Evolutionary conservation across 1,140 invertebrate genomes (phyloP).

Genomic region (Drosophila funebris): DNA sequence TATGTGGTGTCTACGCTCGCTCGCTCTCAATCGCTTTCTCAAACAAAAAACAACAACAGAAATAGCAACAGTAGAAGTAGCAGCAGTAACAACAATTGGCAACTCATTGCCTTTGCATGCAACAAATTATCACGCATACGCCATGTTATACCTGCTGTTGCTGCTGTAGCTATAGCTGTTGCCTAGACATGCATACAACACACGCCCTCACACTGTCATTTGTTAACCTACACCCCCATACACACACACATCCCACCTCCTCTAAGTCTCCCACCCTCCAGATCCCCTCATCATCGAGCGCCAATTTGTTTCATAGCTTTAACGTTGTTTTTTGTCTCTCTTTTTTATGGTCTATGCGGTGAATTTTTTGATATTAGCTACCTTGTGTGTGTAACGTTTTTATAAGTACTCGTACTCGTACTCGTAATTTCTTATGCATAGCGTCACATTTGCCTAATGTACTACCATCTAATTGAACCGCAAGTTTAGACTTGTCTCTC

Average conservation of each 20-base stretch:
- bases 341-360: constrained; percentile 52
- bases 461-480: constrained; percentile 31
- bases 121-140: constrained; percentile 41
- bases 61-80: background rate
- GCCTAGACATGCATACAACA: background rate
- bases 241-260: background rate
- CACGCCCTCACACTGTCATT: background rate
- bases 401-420: constrained; percentile 37
- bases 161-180: background rate
- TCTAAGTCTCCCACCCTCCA: background rate
- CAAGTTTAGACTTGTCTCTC: constrained; percentile 49
- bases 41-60: constrained; percentile 4
- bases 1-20: constrained; percentile 48
- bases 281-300: constrained; percentile 33
- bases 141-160: constrained; percentile 21
- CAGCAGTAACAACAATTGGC: constrained; percentile 9
- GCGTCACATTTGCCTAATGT: constrained; percentile 40
- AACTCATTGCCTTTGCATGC: constrained; percentile 33
- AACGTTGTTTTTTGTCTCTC: constrained; percentile 59
- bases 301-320: constrained; percentile 70
- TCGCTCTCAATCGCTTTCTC: constrained; percentile 29
- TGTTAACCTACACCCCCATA: background rate
- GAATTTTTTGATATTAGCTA: constrained; percentile 60
- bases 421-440: constrained; percentile 47
- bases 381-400: constrained; percentile 75